These are phyloP conservation scores for Mastigias papua DNA, from an alignment of 30 jellyfish, hydroid and myxozoan genomes.

Conservation along the genomic window DNA sequence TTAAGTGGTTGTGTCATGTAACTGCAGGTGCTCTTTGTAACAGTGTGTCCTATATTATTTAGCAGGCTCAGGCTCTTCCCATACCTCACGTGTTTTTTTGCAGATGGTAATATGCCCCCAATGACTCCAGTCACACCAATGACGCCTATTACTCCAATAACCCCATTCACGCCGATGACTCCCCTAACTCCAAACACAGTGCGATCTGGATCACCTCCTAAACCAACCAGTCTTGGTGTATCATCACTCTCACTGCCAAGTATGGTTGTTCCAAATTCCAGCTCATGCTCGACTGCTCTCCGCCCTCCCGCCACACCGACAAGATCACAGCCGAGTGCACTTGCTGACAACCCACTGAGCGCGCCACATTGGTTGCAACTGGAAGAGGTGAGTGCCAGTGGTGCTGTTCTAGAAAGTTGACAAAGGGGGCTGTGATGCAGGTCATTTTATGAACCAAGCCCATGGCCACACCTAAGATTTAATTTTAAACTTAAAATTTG, in stretches of 20 bases:
- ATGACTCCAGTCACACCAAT: conserved; percentile 97
- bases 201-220: conserved; percentile 91
- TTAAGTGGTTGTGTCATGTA: no score
- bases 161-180: conserved; percentile 90
- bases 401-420: no score
- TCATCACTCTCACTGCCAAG: conserved; percentile 59
- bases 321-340: conserved; percentile 30
- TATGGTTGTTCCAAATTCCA: conserved; percentile 33
- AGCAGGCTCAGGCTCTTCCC: no score
- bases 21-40: no score
- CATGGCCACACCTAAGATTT: no score
- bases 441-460: no score
- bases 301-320: conserved; percentile 84
- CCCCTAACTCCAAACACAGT: conserved; percentile 66
- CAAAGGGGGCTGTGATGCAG: no score
- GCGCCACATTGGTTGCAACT: conserved; percentile 91
- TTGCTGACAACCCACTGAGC: conserved; percentile 43
- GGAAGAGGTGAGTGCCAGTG: conserved; percentile 72
- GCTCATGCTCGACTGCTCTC: conserved; percentile 13
- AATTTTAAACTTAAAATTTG: no score
- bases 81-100: background rate
- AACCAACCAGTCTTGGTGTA: conserved; percentile 48
- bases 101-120: conserved; percentile 93
- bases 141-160: conserved; percentile 93
- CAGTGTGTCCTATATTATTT: no score